These are phyloP conservation scores for Lagopus muta DNA, from an alignment of 2,113 vertebrate species.

Conservation along the genomic window DNA sequence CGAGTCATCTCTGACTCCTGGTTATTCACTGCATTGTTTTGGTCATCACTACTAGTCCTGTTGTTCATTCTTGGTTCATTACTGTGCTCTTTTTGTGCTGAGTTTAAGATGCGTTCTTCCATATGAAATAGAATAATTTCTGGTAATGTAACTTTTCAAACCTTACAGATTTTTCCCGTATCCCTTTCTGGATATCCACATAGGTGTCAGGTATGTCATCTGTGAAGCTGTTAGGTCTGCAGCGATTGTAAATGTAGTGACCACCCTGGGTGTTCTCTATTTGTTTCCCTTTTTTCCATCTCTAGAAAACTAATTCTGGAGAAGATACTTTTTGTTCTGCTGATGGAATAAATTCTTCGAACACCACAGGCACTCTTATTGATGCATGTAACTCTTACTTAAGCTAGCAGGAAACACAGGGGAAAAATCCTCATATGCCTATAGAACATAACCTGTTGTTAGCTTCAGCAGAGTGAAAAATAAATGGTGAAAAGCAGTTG, in stretches of 20 bases:
- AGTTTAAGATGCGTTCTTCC: not conserved
- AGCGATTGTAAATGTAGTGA: not conserved
- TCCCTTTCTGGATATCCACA: not conserved
- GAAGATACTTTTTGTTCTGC: not conserved
- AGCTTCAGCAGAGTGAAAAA: not conserved
- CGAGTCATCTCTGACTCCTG: not conserved
- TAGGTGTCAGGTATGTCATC: not conserved
- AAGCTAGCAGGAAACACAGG: not conserved
- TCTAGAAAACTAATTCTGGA: not conserved
- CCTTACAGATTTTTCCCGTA: not conserved
- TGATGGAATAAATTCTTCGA: not conserved
- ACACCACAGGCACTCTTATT: not conserved
- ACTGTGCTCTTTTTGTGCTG: not conserved
- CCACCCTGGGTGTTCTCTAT: not conserved
- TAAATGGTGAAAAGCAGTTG: not conserved
- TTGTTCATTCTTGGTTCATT: not conserved
- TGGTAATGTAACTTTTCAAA: not conserved
- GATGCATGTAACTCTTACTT: not conserved
- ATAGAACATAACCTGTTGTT: not conserved
- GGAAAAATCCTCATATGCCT: rapidly evolving
- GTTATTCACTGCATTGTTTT: not conserved
- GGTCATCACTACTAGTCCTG: not conserved
- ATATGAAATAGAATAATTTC: not conserved
- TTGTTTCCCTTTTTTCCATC: not conserved
- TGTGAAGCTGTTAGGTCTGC: too few relatives aligned